Conservation (phyloP, 2,113 vertebrate species). For the Diglossa brunneiventris region DNA sequence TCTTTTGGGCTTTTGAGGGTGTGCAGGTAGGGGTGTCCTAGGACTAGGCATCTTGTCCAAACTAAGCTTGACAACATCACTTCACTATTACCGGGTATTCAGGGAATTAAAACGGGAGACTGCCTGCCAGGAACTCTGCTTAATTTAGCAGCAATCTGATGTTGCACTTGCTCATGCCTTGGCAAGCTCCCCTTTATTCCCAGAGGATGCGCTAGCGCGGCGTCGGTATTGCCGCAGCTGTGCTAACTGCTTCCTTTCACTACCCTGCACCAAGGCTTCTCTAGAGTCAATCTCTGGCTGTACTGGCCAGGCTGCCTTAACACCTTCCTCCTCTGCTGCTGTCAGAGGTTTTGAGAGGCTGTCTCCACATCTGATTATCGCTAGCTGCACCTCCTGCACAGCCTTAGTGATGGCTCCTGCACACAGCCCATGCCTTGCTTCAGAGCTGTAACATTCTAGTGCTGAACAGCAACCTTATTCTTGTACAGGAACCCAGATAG, state of each 20-base stretch:
- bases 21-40: background rate
- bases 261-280: background rate
- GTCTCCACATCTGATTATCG: background rate
- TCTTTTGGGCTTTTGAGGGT: background rate
- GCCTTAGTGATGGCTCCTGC: background rate
- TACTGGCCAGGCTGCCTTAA: background rate
- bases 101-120: background rate
- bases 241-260: background rate
- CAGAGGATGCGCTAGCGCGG: background rate
- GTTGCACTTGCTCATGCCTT: background rate
- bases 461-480: background rate
- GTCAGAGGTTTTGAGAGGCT: background rate
- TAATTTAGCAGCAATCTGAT: background rate
- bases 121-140: background rate
- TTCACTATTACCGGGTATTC: background rate
- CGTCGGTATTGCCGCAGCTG: rapidly evolving
- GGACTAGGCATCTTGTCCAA: background rate
- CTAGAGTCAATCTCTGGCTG: background rate
- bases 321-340: background rate
- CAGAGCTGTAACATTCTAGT: background rate
- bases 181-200: background rate
- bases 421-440: background rate
- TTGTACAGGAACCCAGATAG: background rate
- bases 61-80: background rate
- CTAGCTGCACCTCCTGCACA: background rate